Evolutionary conservation across 2,797 vertebrate genomes (phyloP).

Genomic region (Apogon hyalosoma): DNA sequence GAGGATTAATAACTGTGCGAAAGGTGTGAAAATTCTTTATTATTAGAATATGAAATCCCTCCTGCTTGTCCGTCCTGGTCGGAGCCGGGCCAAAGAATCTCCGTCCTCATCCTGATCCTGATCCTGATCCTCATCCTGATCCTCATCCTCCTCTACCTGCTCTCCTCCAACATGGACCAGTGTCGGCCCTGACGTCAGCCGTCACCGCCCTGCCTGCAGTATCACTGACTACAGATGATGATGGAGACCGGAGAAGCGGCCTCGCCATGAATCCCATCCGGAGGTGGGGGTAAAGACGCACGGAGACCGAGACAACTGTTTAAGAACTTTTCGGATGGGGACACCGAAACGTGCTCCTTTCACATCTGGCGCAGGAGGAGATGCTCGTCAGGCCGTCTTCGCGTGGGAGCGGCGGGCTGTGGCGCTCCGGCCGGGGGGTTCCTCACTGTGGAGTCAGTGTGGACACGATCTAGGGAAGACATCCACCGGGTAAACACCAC

Average conservation of each 20-base stretch:
- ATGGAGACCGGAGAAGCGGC: conserved; percentile 74
- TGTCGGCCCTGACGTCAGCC: conserved; percentile 82
- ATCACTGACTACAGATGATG: conserved; percentile 66
- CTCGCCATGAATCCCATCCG: conserved; percentile 58
- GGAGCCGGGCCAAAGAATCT: conserved; percentile 3
- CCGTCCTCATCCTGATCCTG: no score
- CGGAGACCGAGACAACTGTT: conserved; percentile 9
- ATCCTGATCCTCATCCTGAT: conserved; percentile 18
- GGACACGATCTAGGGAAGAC: conserved; percentile 55
- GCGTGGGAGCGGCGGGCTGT: conserved; percentile 63
- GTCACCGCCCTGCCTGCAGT: conserved; percentile 79
- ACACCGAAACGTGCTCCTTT: conserved; percentile 17
- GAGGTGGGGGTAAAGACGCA: conserved; percentile 35
- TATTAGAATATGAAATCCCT: no score
- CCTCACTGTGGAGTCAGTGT: conserved; percentile 54
- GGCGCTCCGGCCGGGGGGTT: conserved; percentile 62
- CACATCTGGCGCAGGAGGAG: conserved; percentile 29
- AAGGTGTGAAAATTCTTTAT: no score
- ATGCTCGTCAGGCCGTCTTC: conserved; percentile 43
- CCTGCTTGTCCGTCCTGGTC: conserved; percentile 8
- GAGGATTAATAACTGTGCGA: no score
- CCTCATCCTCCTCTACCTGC: conserved; percentile 74
- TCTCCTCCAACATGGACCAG: conserved; percentile 77
- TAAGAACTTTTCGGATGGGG: conserved; percentile 45
- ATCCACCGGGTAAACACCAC: conserved; percentile 27